Percentiles rank a stretch among this genome's conserved stretches.
phyloP scores from a whole-genome alignment of 1,140 invertebrate species.

The Dendroctonus valens region DNA sequence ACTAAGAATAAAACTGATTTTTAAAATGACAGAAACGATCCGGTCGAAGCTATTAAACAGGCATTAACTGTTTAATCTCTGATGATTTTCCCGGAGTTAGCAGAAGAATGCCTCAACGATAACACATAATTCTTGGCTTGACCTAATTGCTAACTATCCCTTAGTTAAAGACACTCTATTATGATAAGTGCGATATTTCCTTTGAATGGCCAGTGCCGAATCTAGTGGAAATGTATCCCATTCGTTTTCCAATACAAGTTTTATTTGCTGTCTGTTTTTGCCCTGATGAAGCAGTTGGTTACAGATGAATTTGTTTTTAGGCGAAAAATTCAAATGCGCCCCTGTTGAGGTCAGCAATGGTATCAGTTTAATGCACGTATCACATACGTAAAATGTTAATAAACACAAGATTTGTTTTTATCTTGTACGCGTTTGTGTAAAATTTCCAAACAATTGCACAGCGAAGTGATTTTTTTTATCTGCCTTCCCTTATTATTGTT shows the following conservation, averaged over 20 bases:
- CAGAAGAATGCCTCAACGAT: constrained; percentile 6
- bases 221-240: neutral
- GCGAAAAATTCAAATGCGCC: neutral
- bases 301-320: neutral
- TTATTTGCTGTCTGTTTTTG: neutral
- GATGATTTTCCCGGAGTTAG: neutral
- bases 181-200: neutral
- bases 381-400: too few species aligned
- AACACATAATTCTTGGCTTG: neutral
- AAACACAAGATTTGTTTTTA: too few species aligned
- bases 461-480: too few species aligned
- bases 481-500: too few species aligned
- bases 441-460: too few species aligned
- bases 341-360: too few species aligned
- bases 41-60: neutral
- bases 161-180: neutral
- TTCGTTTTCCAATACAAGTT: neutral
- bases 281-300: neutral
- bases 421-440: too few species aligned
- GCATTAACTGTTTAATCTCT: neutral
- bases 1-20: neutral
- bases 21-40: neutral
- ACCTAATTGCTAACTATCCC: constrained; percentile 8
- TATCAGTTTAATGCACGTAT: too few species aligned
- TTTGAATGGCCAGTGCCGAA: neutral